Percentiles rank a stretch among this genome's conserved stretches.
These are phyloP conservation scores for Onchidella celtica DNA, from an alignment of 2,888 invertebrate genomes.

Conservation along the genomic window DNA sequence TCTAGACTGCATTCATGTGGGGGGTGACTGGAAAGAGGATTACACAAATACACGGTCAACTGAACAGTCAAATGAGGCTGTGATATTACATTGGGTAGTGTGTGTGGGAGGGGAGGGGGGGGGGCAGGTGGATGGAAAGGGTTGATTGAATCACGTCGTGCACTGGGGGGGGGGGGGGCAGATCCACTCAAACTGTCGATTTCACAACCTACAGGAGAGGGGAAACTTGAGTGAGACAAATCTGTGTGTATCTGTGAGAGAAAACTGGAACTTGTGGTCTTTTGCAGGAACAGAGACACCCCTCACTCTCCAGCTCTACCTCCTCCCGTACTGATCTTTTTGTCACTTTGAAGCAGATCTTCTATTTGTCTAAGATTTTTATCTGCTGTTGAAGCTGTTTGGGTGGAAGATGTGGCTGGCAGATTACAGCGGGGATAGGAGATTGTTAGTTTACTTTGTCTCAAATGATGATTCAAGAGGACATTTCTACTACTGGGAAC, in stretches of 20 bases:
- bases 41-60: too few species aligned
- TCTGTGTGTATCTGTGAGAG: constrained; percentile 2
- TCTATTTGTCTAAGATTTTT: constrained; percentile 19
- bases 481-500: not conserved
- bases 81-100: too few species aligned
- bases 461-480: not conserved
- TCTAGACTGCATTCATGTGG: not conserved
- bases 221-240: constrained; percentile 11
- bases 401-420: constrained; percentile 3
- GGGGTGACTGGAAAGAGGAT: too few species aligned
- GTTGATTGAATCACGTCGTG: not conserved
- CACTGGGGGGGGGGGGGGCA: not conserved
- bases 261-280: not conserved
- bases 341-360: not conserved
- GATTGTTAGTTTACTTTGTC: constrained; percentile 5
- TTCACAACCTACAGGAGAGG: not conserved
- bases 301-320: too few species aligned
- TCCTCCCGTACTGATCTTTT: too few species aligned
- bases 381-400: constrained; percentile 24
- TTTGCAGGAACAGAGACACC: not conserved
- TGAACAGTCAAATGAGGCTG: too few species aligned
- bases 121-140: not conserved
- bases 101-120: not conserved
- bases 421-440: not conserved
- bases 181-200: not conserved